Base-by-base conservation (phyloP, 1,140 invertebrate genomes). In the Achatina immaculata region DNA sequence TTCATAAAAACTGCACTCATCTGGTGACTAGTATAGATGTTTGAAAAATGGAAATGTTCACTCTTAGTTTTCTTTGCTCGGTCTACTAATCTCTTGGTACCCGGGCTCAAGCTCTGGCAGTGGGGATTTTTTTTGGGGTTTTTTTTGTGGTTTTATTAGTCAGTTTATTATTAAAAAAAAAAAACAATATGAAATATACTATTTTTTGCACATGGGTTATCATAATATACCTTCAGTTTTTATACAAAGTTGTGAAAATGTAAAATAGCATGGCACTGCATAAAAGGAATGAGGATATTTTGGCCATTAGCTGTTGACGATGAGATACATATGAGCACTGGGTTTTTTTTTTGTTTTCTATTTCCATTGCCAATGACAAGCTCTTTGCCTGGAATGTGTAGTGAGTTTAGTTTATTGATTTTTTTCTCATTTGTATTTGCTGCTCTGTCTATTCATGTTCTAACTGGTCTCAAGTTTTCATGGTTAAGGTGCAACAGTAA, bases 221-320 rank as follows among this genome's bases (percentile, higher is more conserved):
- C 31, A n/a, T 19, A 16, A 71, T 42, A 31, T 68, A 36, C 31
- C 38, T 45, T 34, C 45, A 34, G 19, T 24, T 51, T 76, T 51
- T 76, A 76, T 65, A 76, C 40, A 76, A 62, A 76, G 74, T 28
- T 76, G 74, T 76, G 38, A 62, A 75, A 75, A 75, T 75, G 72
- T 75, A 75, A 51, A 76, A 16, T 36, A 28, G 24, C 40, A 14
- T 38, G 71, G 71, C 42, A 73, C 45, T 28, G n/a, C n/a, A 73
- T 73, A 31, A 43, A 73, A 73, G 42, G 48, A 51, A 11, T 51
- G 28, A n/a, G 3, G 42, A 31, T 42, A 73, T 73, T 73, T 48
- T 34, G 48, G 28, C 43, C 14, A 28, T 2, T 48, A 24, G 9
- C 42, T 43, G 21, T 21, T 34, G 19, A 34, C 9, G 31, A 19